These are phyloP conservation scores for Eristalis tenax DNA, from an alignment of 2,888 invertebrate genomes.

Conservation along the genomic window DNA sequence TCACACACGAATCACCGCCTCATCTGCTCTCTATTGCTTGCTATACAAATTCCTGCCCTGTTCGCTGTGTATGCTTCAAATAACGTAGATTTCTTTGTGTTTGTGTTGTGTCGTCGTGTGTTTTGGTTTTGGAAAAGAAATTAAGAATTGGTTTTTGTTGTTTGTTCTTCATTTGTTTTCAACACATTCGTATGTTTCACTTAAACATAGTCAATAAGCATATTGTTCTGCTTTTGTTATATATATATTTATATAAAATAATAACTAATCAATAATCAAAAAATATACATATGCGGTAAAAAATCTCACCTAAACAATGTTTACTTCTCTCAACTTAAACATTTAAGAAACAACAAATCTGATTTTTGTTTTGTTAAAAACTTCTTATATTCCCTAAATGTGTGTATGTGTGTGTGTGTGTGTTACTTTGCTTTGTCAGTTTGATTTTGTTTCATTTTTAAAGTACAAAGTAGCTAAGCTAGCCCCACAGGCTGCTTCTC, in stretches of 20 bases:
- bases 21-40: too few relatives aligned
- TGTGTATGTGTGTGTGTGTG: slow-evolving; percentile 42
- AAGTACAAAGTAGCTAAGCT: slow-evolving; percentile 44
- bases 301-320: slow-evolving; percentile 56
- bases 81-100: not conserved
- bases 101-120: not conserved
- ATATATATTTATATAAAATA: slow-evolving; percentile 19
- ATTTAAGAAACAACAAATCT: slow-evolving; percentile 49
- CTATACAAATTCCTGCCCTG: not conserved
- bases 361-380: slow-evolving; percentile 2
- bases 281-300: slow-evolving; percentile 44
- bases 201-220: slow-evolving; percentile 65
- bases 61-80: not conserved
- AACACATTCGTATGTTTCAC: slow-evolving; percentile 15
- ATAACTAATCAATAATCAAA: slow-evolving; percentile 63
- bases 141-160: not conserved
- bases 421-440: slow-evolving; percentile 42
- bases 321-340: slow-evolving; percentile 43
- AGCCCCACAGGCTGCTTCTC: not conserved
- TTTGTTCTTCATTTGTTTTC: not conserved
- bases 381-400: slow-evolving; percentile 59
- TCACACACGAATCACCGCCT: too few relatives aligned
- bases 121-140: not conserved
- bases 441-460: slow-evolving; percentile 60
- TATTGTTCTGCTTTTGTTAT: not conserved